A percentile compares a stretch with the other conserved stretches of the same genome.
phyloP scores from a whole-genome alignment of 2,113 vertebrate genomes.

The Orthonyx spaldingii region DNA sequence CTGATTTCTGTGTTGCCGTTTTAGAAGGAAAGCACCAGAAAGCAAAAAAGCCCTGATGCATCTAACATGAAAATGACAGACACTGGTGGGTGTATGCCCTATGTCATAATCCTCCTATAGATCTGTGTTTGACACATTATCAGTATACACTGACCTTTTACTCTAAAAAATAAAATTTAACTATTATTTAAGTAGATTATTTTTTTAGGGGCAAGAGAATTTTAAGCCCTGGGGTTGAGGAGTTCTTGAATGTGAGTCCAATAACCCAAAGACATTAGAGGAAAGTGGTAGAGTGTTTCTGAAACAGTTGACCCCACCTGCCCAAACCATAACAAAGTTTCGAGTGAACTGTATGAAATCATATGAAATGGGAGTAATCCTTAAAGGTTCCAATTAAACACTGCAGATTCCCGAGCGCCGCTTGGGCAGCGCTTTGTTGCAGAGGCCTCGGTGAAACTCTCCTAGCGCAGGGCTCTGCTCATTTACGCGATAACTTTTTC shows the following conservation, averaged over 20 bases:
- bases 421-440: slow-evolving; percentile 45
- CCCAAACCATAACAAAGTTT: neutral
- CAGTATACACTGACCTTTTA: neutral
- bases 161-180: neutral
- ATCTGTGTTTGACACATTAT: neutral
- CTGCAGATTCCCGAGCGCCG: slow-evolving; percentile 40
- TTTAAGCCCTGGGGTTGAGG: neutral
- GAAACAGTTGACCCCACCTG: neutral
- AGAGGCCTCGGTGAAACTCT: slow-evolving; percentile 27
- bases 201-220: neutral
- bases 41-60: neutral
- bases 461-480: slow-evolving; percentile 46
- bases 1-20: neutral
- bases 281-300: accelerated
- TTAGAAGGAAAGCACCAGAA: neutral
- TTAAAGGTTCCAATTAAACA: slow-evolving; percentile 11
- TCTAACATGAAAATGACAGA: neutral
- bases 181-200: neutral
- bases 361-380: slow-evolving; percentile 2
- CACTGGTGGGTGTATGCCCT: accelerated
- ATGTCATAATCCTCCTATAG: accelerated
- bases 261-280: neutral
- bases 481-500: slow-evolving; percentile 75
- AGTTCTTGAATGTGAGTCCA: neutral
- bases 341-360: neutral